phyloP scores from a whole-genome alignment of 1,140 invertebrate genomes.

The Sminthurides bifidus region DNA sequence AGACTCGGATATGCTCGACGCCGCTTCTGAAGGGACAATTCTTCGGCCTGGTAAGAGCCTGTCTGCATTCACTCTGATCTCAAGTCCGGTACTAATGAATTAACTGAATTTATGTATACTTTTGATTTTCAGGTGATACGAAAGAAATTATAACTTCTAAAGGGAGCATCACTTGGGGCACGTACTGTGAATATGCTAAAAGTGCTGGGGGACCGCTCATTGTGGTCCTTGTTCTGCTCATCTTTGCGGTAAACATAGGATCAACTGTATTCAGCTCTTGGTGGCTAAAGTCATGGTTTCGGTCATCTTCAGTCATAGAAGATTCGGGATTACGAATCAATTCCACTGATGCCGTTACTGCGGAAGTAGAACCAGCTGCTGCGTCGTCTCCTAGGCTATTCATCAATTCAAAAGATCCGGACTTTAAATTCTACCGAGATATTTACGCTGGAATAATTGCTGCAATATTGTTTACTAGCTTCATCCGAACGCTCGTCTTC shows the following conservation, averaged over 20 bases:
- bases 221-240: conserved; percentile 41
- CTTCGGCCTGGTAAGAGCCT: too few relatives aligned
- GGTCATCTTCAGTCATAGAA: neutral
- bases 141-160: conserved; percentile 9
- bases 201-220: conserved; percentile 48
- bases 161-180: conserved; percentile 39
- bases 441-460: conserved; percentile 43
- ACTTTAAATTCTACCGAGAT: conserved; percentile 41
- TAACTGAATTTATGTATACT: too few relatives aligned
- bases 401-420: conserved; percentile 40
- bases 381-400: too few relatives aligned
- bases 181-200: conserved; percentile 47
- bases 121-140: neutral
- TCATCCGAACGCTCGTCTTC: conserved; percentile 47
- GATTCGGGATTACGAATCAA: neutral
- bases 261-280: conserved; percentile 49
- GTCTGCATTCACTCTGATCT: too few relatives aligned
- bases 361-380: conserved; percentile 7
- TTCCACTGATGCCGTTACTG: neutral
- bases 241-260: conserved; percentile 47
- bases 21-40: neutral
- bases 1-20: conserved; percentile 19
- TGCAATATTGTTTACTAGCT: conserved; percentile 43
- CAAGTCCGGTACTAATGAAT: too few relatives aligned
- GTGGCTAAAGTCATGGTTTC: conserved; percentile 57